A percentile compares a stretch with the other conserved stretches of the same genome.
These are phyloP conservation scores for Tillus elongatus DNA, from an alignment of 2,888 invertebrate genomes.

Conservation along the genomic window DNA sequence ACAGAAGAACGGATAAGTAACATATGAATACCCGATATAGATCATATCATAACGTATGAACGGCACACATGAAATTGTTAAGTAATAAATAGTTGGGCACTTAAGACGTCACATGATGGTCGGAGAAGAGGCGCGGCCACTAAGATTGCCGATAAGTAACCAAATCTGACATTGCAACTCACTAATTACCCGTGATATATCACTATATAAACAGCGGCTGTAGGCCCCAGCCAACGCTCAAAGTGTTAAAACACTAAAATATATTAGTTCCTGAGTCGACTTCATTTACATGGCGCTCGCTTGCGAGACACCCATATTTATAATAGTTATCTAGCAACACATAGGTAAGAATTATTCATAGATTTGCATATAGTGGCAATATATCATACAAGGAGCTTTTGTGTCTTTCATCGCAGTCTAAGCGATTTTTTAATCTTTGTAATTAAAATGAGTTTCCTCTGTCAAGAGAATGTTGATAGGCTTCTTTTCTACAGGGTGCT, in stretches of 20 bases:
- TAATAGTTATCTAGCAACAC: constrained; percentile 38
- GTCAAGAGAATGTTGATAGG: too few relatives aligned
- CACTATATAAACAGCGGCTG: constrained; percentile 40
- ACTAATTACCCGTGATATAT: constrained; percentile 42
- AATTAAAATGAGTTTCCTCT: too few relatives aligned
- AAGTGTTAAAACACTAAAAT: constrained; percentile 42
- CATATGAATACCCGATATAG: constrained; percentile 34
- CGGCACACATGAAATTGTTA: constrained; percentile 33
- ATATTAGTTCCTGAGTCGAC: constrained; percentile 38
- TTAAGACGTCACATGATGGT: constrained; percentile 35
- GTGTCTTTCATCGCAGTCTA: constrained; percentile 38
- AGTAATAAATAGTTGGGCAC: constrained; percentile 36
- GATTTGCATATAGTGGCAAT: constrained; percentile 36
- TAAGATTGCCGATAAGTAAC: constrained; percentile 38
- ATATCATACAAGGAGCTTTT: constrained; percentile 35
- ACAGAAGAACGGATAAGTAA: constrained; percentile 28
- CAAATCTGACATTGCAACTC: constrained; percentile 38
- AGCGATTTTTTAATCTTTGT: too few relatives aligned
- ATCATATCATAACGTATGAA: constrained; percentile 32
- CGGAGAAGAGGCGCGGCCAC: constrained; percentile 34
- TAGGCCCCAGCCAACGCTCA: constrained; percentile 35
- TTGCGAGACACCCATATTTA: constrained; percentile 34
- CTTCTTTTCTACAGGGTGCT: too few relatives aligned
- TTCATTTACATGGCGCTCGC: constrained; percentile 35
- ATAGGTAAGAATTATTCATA: constrained; percentile 39